Evolutionary conservation across 2,888 invertebrate genomes (phyloP).

Genomic region (Lasioglossum oenotherae): DNA sequence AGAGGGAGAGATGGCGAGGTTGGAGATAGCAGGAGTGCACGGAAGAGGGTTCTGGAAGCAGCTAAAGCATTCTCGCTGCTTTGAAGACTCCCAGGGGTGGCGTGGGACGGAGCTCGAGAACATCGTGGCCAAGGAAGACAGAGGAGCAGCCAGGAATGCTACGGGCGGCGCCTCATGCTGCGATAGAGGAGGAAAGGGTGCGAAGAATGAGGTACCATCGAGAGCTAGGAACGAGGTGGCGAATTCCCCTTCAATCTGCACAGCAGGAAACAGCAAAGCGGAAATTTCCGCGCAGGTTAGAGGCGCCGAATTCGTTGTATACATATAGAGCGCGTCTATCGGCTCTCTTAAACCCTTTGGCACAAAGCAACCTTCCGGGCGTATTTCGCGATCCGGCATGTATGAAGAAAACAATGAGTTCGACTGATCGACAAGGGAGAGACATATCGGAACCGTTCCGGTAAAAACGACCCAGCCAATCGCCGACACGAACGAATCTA

Average conservation of each 20-base stretch:
- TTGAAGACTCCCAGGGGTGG: constrained; percentile 66
- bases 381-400: constrained; percentile 13
- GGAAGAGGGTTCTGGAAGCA: constrained; percentile 28
- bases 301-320: constrained; percentile 59
- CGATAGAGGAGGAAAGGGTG: constrained; percentile 37
- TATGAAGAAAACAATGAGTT: constrained; percentile 21
- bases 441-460: constrained; percentile 7
- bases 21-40: neutral
- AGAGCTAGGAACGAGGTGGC: constrained; percentile 51
- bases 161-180: constrained; percentile 45
- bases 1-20: neutral
- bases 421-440: neutral
- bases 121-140: constrained; percentile 37
- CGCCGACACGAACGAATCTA: neutral
- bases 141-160: constrained; percentile 53
- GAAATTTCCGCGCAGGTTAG: constrained; percentile 59
- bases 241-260: constrained; percentile 56
- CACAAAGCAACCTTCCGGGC: constrained; percentile 12
- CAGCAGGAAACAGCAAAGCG: constrained; percentile 45
- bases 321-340: constrained; percentile 35
- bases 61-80: constrained; percentile 63
- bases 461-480: constrained; percentile 1
- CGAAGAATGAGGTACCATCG: constrained; percentile 52
- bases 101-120: constrained; percentile 42
- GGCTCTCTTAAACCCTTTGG: constrained; percentile 34